Base-by-base conservation (phyloP, 2,888 invertebrate genomes). In the Sarcophaga carnaria region DNA sequence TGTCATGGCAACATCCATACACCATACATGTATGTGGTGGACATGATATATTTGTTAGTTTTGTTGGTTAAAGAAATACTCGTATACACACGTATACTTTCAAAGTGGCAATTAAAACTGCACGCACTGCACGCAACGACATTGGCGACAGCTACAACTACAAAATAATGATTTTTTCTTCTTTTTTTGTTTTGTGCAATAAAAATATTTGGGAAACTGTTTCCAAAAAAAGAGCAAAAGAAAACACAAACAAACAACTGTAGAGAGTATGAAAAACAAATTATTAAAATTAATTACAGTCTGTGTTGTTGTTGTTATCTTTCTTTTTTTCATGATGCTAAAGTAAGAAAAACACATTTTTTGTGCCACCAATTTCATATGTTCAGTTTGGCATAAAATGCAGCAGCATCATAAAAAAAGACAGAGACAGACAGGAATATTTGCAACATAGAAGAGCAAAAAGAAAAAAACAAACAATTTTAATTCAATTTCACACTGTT, bases 61-160 rank as follows among this genome's bases (percentile, higher is more conserved):
- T 63, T 49, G 25, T 79, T 63, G 64, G 25, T 79, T 79, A 79
- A 79, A 71, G 37, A 79, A 71, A 79, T 64, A 54, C 17, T 54
- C 14, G 17, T 17, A 54, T 54, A 17, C 54, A 54, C 49, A 49
- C 14, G 14, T 14, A 49, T 14, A 54, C 1, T 75, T 59, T 75
- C 78, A 79, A 83, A 83, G 70, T 69, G 71, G 71, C 78, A 87
- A 87, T 87, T 84, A 87, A 84, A 84, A 79, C 12, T 78, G 78
- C 62, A 81, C 27, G 22, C 63, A 72, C 78, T 47, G 78, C 66
- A 10, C n/a, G 4, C 14, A 54, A 17, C 4, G 12, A 14, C 54
- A 4, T 54, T 54, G 54, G 54, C 14, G 63, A 20, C 45, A 12
- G 66, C 49, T 60, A 20, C 27, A 71, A 47, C 47, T 47, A 25